Evolutionary conservation across 1,140 invertebrate genomes (phyloP).

Genomic region (Drosophila guanche): DNA sequence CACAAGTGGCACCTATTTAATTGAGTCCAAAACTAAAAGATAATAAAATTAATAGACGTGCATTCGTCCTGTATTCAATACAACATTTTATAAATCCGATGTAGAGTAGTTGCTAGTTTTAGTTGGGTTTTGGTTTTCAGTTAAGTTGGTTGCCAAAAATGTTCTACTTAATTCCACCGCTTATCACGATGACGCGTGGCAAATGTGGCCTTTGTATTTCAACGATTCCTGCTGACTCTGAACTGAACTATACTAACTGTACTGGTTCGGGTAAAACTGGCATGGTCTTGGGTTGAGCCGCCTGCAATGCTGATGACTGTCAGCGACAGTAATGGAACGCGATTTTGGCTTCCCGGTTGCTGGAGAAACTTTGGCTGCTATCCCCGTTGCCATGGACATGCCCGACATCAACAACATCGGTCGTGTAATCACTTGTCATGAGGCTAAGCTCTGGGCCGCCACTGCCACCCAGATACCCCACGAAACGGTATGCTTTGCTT

Average conservation of each 20-base stretch:
- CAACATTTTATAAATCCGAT: no score
- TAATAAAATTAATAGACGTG: no score
- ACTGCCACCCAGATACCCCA: background rate
- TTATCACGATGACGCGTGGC: conserved; percentile 48
- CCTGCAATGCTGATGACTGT: conserved; percentile 1
- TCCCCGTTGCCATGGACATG: conserved; percentile 20
- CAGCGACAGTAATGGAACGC: conserved; percentile 20
- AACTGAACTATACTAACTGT: conserved; percentile 2
- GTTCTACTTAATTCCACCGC: conserved; percentile 13
- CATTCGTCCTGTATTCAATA: no score
- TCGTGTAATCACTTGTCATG: conserved; percentile 75
- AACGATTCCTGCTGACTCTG: background rate
- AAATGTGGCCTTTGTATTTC: conserved; percentile 12
- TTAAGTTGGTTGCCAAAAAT: background rate
- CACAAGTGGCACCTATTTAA: no score
- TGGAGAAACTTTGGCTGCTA: conserved; percentile 13
- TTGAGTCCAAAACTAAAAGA: no score
- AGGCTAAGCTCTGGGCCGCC: conserved; percentile 56
- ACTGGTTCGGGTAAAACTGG: background rate
- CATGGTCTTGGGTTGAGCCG: background rate
- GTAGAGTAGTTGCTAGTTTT: no score
- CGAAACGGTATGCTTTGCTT: conserved; percentile 36
- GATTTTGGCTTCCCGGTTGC: conserved; percentile 17
- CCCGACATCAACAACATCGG: conserved; percentile 40
- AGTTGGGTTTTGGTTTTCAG: no score